Base-by-base conservation (phyloP, 2,113 vertebrate species). In the Ciconia boyciana region DNA sequence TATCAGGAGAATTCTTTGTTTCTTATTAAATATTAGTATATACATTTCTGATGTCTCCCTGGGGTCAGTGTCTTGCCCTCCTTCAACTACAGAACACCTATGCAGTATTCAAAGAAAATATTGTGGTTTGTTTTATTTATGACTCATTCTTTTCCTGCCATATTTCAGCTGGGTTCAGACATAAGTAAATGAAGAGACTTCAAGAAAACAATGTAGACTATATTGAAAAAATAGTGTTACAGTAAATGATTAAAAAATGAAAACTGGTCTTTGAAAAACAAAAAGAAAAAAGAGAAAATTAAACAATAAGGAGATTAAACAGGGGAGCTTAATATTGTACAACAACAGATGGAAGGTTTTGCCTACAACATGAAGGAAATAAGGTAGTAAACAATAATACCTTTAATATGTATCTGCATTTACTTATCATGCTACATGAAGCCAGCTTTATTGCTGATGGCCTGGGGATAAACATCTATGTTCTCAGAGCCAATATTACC, bases 371-470 rank as follows among this genome's bases (percentile, higher is more conserved):
- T 91, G 75, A 97, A 95, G 84, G 85, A 97, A 95, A 96, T 49
- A 80, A 93, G 62, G 28, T 72, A 93, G 71, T 81, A 95, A 91
- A 95, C 52, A 97, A 94, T 93, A 96, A 97, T 95, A 89, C 39
- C 25, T 93, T 94, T 83, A 95, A 87, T 97, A 97, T 95, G 93
- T 96, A 95, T 94, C 55, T 93, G 80, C 83, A 93, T 97, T 97
- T 98, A 95, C 68, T 97, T 96, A 85, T 95, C 91, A 60, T 96
- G 76, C 46, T 89, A 85, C 54, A 95, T 85, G 74, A 95, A 95
- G 62, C 32, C 46, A 91, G 83, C 71, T 96, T 98, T 97, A 96
- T 95, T 97, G 87, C 81, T 96, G 84, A 97, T 96, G 90, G 70
- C 83, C 61, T 84, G 48, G 32, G 83, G 66, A 97, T 98, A 98